phyloP scores from a whole-genome alignment of 1,140 invertebrate genomes.

The Schmidtea mediterranea region DNA sequence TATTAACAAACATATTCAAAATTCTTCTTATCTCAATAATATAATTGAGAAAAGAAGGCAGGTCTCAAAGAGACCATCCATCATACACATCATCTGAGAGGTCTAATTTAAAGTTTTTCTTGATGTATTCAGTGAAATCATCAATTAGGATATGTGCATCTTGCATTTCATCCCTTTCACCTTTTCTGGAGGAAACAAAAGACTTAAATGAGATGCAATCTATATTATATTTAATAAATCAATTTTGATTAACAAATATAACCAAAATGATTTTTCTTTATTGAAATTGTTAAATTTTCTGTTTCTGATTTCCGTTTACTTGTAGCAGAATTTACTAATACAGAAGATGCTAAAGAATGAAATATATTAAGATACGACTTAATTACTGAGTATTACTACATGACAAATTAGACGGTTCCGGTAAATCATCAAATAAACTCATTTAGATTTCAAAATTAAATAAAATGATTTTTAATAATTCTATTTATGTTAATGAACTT shows the following conservation, averaged over 20 bases:
- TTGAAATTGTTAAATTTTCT: too few species aligned
- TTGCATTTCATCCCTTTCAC: slow-evolving; percentile 31
- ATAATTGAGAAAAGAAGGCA: too few species aligned
- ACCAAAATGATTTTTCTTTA: neutral
- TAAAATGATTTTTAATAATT: too few species aligned
- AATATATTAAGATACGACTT: too few species aligned
- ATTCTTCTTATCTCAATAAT: too few species aligned
- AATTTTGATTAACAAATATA: neutral
- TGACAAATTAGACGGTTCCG: too few species aligned
- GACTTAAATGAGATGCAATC: slow-evolving; percentile 13
- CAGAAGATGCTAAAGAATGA: too few species aligned
- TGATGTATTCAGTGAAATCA: slow-evolving; percentile 12
- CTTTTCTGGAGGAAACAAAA: slow-evolving; percentile 20
- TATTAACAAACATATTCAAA: neutral
- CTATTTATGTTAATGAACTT: too few species aligned
- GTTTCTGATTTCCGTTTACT: neutral
- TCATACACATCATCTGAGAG: slow-evolving; percentile 16
- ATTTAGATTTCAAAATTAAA: too few species aligned
- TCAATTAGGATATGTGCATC: slow-evolving; percentile 25
- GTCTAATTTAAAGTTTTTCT: slow-evolving; percentile 13
- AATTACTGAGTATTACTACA: too few species aligned
- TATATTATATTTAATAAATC: slow-evolving; percentile 7
- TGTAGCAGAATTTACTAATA: too few species aligned
- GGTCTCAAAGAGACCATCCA: neutral
- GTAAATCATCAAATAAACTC: too few species aligned